Conservation (phyloP, 2,797 vertebrate species). For the Pelochelys cantorii region DNA sequence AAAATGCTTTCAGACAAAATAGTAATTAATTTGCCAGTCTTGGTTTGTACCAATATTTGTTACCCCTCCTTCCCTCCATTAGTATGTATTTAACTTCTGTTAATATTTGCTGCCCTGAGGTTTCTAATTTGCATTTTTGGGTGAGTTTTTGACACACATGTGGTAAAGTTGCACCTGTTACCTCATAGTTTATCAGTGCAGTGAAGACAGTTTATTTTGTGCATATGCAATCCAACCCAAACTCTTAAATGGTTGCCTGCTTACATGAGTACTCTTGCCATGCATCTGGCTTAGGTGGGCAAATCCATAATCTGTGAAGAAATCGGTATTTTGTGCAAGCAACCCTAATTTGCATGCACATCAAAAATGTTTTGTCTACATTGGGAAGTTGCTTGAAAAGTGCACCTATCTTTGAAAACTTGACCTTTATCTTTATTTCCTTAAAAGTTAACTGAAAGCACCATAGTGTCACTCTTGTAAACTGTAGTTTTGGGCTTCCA, state of each 20-base stretch:
- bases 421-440: background rate
- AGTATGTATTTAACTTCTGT: background rate
- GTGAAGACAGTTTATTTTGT: background rate
- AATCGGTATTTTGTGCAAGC: background rate
- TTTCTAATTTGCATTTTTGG: background rate
- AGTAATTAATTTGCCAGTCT: background rate
- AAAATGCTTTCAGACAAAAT: background rate
- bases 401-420: background rate
- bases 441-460: background rate
- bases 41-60: background rate
- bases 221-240: background rate
- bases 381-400: background rate
- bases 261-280: background rate
- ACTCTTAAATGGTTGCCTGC: background rate
- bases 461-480: background rate
- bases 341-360: background rate
- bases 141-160: background rate
- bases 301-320: background rate
- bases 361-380: background rate
- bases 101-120: background rate
- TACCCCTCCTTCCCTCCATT: background rate
- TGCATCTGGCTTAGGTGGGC: background rate
- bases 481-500: background rate
- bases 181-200: background rate
- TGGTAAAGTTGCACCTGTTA: background rate